These are phyloP conservation scores for Gryllus longicercus DNA, from an alignment of 2,888 invertebrate species.

Conservation along the genomic window DNA sequence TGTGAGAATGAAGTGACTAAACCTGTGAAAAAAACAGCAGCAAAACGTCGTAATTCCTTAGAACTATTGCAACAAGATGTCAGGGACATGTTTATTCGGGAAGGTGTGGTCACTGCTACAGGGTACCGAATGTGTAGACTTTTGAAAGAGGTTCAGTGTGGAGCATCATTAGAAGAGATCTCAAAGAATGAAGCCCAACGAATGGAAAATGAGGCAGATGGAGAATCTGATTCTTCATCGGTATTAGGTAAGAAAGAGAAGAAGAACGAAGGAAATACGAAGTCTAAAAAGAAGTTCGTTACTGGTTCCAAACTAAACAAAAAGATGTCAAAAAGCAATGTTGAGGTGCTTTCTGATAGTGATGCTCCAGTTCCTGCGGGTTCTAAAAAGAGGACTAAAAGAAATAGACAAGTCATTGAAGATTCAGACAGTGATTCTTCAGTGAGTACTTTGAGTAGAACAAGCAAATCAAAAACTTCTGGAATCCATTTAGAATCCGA, in stretches of 20 bases:
- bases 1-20: constrained; percentile 28
- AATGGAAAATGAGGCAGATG: constrained; percentile 26
- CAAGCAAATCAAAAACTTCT: background rate
- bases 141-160: constrained; percentile 51
- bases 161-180: constrained; percentile 30
- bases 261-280: constrained; percentile 35
- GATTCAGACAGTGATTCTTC: constrained; percentile 5
- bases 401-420: background rate
- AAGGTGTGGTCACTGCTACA: constrained; percentile 60
- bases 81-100: constrained; percentile 65
- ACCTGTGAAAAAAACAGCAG: constrained; percentile 27
- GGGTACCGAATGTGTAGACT: constrained; percentile 64
- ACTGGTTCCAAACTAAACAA: background rate
- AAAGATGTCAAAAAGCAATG: background rate
- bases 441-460: background rate
- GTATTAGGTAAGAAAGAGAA: constrained; percentile 22
- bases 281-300: background rate
- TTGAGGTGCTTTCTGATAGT: background rate
- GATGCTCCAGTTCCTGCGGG: background rate
- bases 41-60: constrained; percentile 53
- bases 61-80: constrained; percentile 65
- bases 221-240: constrained; percentile 28
- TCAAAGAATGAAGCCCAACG: constrained; percentile 24
- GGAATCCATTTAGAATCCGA: background rate
- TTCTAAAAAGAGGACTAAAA: background rate